Conservation (phyloP, 2,797 vertebrate species). For the Hypotaenidia philippensis region DNA sequence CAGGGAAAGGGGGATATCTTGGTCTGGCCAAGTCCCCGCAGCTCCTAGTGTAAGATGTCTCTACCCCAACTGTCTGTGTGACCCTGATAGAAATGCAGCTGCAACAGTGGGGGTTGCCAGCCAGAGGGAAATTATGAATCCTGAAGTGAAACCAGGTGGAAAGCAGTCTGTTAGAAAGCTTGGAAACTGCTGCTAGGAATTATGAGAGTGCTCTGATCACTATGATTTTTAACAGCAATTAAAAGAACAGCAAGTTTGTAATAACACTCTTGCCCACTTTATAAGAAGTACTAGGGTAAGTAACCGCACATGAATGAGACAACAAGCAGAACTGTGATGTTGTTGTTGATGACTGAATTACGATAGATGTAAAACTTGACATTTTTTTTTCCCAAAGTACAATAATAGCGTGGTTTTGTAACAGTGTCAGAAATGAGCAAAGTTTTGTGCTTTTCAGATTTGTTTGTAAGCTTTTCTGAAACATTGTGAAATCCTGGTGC, state of each 20-base stretch:
- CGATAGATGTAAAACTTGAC: background rate
- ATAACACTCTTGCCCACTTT: background rate
- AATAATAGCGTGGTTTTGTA: background rate
- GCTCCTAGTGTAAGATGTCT: background rate
- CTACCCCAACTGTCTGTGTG: rapidly evolving
- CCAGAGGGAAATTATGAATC: background rate
- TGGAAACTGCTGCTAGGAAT: background rate
- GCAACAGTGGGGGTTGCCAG: background rate
- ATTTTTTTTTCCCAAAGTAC: background rate
- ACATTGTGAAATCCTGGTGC: background rate
- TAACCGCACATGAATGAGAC: background rate
- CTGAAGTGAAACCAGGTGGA: slow-evolving; percentile 37
- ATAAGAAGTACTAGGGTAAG: background rate
- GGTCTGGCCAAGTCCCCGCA: background rate
- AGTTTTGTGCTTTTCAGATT: background rate
- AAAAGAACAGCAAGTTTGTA: background rate
- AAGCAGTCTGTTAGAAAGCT: background rate
- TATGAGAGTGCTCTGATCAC: background rate
- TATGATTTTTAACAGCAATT: background rate
- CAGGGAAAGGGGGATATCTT: background rate
- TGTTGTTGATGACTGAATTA: background rate
- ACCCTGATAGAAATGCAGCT: background rate
- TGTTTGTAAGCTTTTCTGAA: background rate
- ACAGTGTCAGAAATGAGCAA: background rate
- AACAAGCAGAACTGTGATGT: background rate